Evolutionary conservation across 92 coral and sea anemone species (phyloP), one percentile per base, ranked within the genome.

Genomic region (Phenganax subtilis): DNA sequence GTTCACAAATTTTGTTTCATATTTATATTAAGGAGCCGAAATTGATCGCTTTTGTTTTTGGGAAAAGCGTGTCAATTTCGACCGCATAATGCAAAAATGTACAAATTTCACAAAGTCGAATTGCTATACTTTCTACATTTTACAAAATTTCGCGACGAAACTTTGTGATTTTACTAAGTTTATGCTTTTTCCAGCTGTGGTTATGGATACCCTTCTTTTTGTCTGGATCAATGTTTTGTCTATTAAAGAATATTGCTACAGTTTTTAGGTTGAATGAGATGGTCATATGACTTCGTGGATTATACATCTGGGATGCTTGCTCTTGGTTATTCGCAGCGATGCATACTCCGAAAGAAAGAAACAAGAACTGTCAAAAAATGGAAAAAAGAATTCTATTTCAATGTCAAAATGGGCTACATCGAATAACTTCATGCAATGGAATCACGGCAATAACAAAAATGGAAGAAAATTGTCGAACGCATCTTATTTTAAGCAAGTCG

Each of bases 201-300:
- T n/a, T n/a, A n/a, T n/a, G n/a, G n/a, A n/a, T n/a, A n/a, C n/a
- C n/a, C n/a, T n/a, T n/a, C n/a, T n/a, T n/a, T n/a, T n/a, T n/a
- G n/a, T n/a, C n/a, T n/a, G n/a, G n/a, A n/a, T n/a, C n/a, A n/a
- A n/a, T n/a, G n/a, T n/a, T n/a, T n/a, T n/a, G n/a, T n/a, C n/a
- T n/a, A n/a, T n/a, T n/a, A n/a, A n/a, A n/a, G n/a, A 17, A 61
- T 61, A 17, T 6, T 5, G 20, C 20, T 17, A 61, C 25, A 0
- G 72, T 27, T 25, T 66, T 7, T 66, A 29, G 72, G 47, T 66
- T 66, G 51, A 20, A 66, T 66, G 51, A 66, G 25, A 66, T 66
- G 72, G 72, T 66, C 72, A 66, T 66, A 66, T 66, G 72, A 66
- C 72, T 66, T 66, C 72, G 72, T 25, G 72, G 72, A 66, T 66